Evolutionary conservation across 2,797 vertebrate species (phyloP), one percentile per base, ranked within the genome.

Genomic region (Neoniphon sammara): DNA sequence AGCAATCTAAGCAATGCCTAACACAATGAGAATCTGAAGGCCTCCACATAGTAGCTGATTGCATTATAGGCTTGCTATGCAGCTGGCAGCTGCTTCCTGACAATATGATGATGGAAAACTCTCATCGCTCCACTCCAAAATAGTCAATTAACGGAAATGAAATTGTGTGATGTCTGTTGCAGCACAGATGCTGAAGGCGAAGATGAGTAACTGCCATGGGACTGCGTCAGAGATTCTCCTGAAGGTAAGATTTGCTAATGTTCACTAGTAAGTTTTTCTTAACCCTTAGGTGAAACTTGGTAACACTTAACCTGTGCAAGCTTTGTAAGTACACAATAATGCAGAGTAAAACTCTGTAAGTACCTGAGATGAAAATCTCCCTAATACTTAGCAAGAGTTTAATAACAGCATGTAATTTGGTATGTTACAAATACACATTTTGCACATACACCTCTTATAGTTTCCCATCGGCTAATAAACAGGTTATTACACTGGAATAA

Each of bases 61-160:
- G 81, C 83, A 87, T 89, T 88, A 85, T 66, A 71, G 84, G 70
- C 78, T 78, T 71, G 67, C 81, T 68, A 27, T 81, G 78, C 89
- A 92, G 90, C 87, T 91, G 89, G 59, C 91, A 93, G 90, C 88
- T 92, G 91, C 80, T 91, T 90, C 84, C 77, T 88, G 87, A 91
- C 86, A 90, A 91, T 83, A 86, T 75, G 66, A 87, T 89, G 88
- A 91, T 87, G 70, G 71, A 89, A 89, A 87, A 88, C 84, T 86
- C 83, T 87, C 56, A 55, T 85, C 34, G 58, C 72, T 78, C 81
- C 75, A 87, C 86, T 90, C 86, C 85, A 88, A 87, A 85, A 85
- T 81, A 86, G 83, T 89, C 86, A 89, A 91, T 92, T 92, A 91
- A 86, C 68, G 57, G 57, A 85, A 87, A 81, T 85, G 72, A 88